Evolutionary conservation across 1,140 invertebrate species (phyloP).

Genomic region (Archivesica marissinica): DNA sequence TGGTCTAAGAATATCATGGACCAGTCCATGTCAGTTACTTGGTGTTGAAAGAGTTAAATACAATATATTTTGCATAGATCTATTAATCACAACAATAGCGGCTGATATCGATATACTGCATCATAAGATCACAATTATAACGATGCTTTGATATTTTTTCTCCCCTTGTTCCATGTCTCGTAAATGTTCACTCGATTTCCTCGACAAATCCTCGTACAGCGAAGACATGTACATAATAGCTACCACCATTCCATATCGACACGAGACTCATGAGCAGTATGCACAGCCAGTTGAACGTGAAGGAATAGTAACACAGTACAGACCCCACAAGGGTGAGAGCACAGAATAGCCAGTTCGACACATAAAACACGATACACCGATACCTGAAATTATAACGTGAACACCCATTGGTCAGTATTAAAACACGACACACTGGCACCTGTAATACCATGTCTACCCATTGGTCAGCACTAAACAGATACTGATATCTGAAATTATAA

Average conservation of each 20-base stretch:
- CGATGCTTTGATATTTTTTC: neutral
- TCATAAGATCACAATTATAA: no score
- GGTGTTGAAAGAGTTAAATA: no score
- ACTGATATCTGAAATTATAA: slow-evolving; percentile 66
- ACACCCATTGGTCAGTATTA: no score
- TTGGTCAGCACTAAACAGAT: no score
- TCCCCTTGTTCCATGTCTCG: neutral
- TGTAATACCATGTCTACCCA: no score
- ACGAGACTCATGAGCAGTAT: slow-evolving; percentile 61
- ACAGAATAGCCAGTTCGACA: slow-evolving; percentile 70
- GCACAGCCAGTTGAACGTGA: slow-evolving; percentile 71
- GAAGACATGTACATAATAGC: slow-evolving; percentile 80
- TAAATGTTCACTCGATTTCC: slow-evolving; percentile 13
- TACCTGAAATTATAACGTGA: slow-evolving; percentile 64
- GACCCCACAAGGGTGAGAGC: slow-evolving; percentile 64
- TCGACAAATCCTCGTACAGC: slow-evolving; percentile 69
- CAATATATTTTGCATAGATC: no score
- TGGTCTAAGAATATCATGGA: no score
- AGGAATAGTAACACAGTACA: slow-evolving; percentile 75
- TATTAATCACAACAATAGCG: no score
- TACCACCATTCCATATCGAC: slow-evolving; percentile 73
- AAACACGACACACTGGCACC: no score
- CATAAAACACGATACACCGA: slow-evolving; percentile 65
- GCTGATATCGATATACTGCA: no score
- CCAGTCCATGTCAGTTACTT: no score